phyloP scores from a whole-genome alignment of 2,113 vertebrate species.

The Callionymus lyra region DNA sequence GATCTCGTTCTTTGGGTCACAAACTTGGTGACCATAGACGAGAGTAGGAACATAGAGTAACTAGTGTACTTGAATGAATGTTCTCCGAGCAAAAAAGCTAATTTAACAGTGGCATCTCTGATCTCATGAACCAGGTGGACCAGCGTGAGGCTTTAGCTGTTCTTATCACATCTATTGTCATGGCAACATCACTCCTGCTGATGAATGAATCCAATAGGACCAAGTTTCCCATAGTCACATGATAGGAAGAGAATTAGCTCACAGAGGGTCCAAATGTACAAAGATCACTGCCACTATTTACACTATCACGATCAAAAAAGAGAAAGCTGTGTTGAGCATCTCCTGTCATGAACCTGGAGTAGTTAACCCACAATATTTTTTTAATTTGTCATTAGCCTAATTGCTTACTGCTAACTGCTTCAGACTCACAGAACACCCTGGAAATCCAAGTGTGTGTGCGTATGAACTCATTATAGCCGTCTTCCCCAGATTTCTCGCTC shows the following conservation, averaged over 20 bases:
- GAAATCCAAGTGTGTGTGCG: constrained; percentile 17
- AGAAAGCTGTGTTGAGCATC: not conserved
- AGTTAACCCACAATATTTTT: constrained; percentile 22
- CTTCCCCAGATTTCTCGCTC: constrained; percentile 54
- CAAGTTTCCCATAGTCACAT: constrained; percentile 59
- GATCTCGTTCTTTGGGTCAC: too few relatives aligned
- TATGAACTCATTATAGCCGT: constrained; percentile 52
- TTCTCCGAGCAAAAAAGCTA: too few relatives aligned
- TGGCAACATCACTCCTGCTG: constrained; percentile 67
- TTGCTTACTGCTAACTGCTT: too few relatives aligned
- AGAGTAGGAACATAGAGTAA: too few relatives aligned
- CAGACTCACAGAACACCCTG: constrained; percentile 20
- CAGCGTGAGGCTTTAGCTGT: constrained; percentile 6
- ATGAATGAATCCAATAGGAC: constrained; percentile 75
- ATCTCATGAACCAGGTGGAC: constrained; percentile 28
- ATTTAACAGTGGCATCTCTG: too few relatives aligned
- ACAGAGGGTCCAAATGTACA: constrained; percentile 62
- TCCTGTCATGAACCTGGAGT: constrained; percentile 12
- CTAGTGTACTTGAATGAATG: too few relatives aligned
- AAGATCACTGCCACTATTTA: constrained; percentile 56
- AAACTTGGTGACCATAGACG: too few relatives aligned
- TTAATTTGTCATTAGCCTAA: constrained; percentile 57
- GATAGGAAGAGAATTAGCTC: constrained; percentile 68
- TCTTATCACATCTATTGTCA: constrained; percentile 66
- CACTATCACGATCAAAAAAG: constrained; percentile 56